Evolutionary conservation across 2,888 invertebrate genomes (phyloP).

Genomic region (Pollenia labialis): DNA sequence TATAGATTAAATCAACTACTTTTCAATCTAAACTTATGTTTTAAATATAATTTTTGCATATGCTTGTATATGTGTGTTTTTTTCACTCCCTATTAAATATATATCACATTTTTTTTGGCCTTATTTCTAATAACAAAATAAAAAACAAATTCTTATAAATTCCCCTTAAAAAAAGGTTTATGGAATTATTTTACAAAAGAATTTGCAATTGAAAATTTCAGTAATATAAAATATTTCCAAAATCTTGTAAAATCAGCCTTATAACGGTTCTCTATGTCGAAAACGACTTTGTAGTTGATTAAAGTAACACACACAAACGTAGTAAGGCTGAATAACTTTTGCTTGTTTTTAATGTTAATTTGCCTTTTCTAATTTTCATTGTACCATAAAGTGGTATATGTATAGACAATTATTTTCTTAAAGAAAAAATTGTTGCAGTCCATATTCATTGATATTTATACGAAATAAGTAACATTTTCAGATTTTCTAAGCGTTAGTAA

Average conservation of each 20-base stretch:
- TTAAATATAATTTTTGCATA: conserved; percentile 14
- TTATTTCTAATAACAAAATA: too few species aligned
- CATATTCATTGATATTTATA: not conserved
- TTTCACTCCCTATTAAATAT: not conserved
- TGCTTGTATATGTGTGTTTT: conserved; percentile 4
- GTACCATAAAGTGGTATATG: conserved; percentile 11
- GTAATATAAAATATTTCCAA: conserved; percentile 14
- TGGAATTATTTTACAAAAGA: conserved; percentile 19
- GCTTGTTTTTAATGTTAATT: conserved; percentile 49
- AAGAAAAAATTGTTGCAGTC: conserved; percentile 19
- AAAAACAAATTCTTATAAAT: too few species aligned
- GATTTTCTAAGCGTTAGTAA: conserved; percentile 57
- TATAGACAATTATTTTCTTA: not conserved
- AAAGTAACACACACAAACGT: too few species aligned
- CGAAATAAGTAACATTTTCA: conserved; percentile 48
- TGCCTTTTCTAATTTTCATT: conserved; percentile 49
- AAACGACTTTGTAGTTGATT: too few species aligned
- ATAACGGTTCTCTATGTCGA: too few species aligned
- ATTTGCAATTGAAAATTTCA: not conserved
- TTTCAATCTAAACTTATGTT: conserved; percentile 15
- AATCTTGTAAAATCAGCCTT: not conserved
- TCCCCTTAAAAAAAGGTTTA: not conserved
- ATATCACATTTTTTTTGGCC: too few species aligned
- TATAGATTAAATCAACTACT: not conserved
- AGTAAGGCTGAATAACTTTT: not conserved